Evolutionary conservation across 1,140 invertebrate genomes (phyloP).

Genomic region (Papilio polytes): DNA sequence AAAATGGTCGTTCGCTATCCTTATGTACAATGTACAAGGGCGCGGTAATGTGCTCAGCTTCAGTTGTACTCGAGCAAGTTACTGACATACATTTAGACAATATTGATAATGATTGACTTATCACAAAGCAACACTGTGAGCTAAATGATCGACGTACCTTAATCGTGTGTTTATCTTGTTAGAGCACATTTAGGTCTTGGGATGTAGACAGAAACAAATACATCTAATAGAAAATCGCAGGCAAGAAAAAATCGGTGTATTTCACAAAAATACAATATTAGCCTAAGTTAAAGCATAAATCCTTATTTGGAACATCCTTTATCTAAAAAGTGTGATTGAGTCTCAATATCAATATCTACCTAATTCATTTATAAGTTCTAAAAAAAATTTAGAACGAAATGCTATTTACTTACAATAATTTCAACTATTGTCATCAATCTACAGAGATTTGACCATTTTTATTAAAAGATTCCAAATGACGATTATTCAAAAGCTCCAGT

Average conservation of each 20-base stretch:
- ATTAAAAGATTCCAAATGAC: not conserved
- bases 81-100: not conserved
- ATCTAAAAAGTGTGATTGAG: too few relatives aligned
- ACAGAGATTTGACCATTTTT: not conserved
- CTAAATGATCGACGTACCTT: not conserved
- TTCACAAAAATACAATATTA: not conserved
- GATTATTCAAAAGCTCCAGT: not conserved
- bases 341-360: too few relatives aligned
- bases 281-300: too few relatives aligned
- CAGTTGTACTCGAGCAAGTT: not conserved
- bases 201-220: not conserved
- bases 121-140: not conserved
- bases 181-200: not conserved
- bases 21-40: constrained; percentile 3
- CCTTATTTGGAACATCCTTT: too few relatives aligned
- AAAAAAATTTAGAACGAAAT: too few relatives aligned
- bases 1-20: constrained; percentile 44
- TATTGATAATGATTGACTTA: not conserved
- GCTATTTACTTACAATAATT: not conserved
- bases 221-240: too few relatives aligned
- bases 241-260: not conserved
- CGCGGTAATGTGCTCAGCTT: not conserved
- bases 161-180: not conserved
- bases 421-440: not conserved
- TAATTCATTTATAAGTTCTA: too few relatives aligned